Conservation (phyloP, 2,113 vertebrate species). For the Brevimyrus niger region DNA sequence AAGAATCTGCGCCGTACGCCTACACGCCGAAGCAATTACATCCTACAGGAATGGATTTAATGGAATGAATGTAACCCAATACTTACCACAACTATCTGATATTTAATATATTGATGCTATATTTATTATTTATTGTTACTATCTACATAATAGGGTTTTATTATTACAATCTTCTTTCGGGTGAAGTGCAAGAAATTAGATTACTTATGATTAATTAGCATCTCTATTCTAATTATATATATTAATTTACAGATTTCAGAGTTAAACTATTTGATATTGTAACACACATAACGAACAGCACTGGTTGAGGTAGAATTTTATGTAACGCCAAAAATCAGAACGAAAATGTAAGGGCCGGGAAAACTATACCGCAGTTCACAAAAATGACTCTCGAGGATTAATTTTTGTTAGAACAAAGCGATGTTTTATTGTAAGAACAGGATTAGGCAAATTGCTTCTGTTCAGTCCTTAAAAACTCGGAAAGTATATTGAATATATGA, state of each 20-base stretch:
- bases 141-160: background rate
- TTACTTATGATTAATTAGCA: background rate
- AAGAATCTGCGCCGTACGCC: background rate
- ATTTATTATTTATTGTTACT: background rate
- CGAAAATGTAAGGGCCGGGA: background rate
- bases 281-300: background rate
- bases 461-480: background rate
- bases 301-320: background rate
- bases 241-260: background rate
- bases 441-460: background rate
- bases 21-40: background rate
- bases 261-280: background rate
- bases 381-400: background rate
- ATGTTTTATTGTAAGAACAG: background rate
- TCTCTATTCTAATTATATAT: background rate
- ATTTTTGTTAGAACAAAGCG: background rate
- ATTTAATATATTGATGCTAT: background rate
- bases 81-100: background rate
- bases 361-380: background rate
- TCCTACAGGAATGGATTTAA: background rate
- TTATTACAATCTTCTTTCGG: background rate
- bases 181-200: background rate
- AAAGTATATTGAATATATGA: background rate
- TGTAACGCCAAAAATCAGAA: background rate
- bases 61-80: background rate